Base-by-base conservation (phyloP, 1,140 invertebrate genomes). In the Pygmarrhopalites habei region DNA sequence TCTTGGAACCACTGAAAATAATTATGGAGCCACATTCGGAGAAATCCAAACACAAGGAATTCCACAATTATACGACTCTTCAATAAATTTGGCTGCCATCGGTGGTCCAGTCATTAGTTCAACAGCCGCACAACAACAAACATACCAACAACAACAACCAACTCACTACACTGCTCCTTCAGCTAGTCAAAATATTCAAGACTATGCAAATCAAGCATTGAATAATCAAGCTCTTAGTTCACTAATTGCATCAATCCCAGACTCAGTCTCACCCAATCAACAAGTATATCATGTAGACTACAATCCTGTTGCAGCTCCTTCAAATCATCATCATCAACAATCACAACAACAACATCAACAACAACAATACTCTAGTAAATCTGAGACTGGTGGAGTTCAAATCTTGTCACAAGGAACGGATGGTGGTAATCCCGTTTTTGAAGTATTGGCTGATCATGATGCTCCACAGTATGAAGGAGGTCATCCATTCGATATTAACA, bases 401-500 rank as follows among this genome's bases (percentile, higher is more conserved):
- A 41, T 69, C 5, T 2, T 67, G 14, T 60, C 58, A 10, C 60
- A 62, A 44, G 60, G 65, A 21, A 56, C 35, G 0, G 44, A 64
- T 23, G 63, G 41, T 32, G 65, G 69, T 5, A 70, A 70, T 60
- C 63, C 65, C 1, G 58, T 64, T 1, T 67, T 70, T 49, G 69
- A 70, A 25, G 63, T 70, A 15, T 35, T 67, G 0, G 65, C 69
- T 14, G 65, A 70, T 43, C 65, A 62, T 0, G 62, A 70, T 56
- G 57, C 65, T 23, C 68, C 68, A n/a, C 52, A 25, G 3, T 70
- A 52, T 29, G 52, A 67, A 47, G 69, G 32, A 35, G 32, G 69
- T 7, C 69, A 70, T 59, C 69, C 69, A 17, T 65, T 67, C 26
- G 69, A 70, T 47, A 62, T 70, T n/a, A 70, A 66, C 63, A 67